Conservation (phyloP, 1,140 invertebrate genomes). For the Periplaneta americana region DNA sequence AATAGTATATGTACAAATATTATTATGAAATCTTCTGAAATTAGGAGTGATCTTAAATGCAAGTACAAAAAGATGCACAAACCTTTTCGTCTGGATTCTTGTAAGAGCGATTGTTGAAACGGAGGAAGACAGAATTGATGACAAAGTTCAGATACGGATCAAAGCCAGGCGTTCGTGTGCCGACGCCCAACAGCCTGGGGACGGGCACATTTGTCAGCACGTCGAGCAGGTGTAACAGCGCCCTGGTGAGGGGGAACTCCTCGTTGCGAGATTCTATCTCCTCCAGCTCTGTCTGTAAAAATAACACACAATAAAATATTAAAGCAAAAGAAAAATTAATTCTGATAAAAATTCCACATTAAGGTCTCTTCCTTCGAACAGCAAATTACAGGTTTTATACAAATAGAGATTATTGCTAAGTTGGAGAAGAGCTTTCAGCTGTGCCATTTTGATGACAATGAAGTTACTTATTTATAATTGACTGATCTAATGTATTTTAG, state of each 20-base stretch:
- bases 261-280: constrained; percentile 86
- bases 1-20: no score
- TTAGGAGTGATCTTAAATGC: no score
- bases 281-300: constrained; percentile 48
- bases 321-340: no score
- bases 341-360: no score
- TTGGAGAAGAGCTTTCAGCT: no score
- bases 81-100: constrained; percentile 68
- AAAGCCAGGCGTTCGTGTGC: constrained; percentile 76
- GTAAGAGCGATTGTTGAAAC: constrained; percentile 71
- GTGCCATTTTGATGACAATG: no score
- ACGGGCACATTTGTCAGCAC: constrained; percentile 68
- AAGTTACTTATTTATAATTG: no score
- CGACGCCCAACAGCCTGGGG: constrained; percentile 73
- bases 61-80: background rate
- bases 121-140: constrained; percentile 69
- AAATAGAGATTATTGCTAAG: no score
- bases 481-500: no score
- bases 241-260: constrained; percentile 76
- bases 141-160: constrained; percentile 85
- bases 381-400: no score
- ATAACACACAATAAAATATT: constrained; percentile 15
- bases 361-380: no score
- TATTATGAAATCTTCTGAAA: no score
- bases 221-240: constrained; percentile 72